Evolutionary conservation across 2,113 vertebrate genomes (phyloP).

Genomic region (Amphiprion ocellaris): DNA sequence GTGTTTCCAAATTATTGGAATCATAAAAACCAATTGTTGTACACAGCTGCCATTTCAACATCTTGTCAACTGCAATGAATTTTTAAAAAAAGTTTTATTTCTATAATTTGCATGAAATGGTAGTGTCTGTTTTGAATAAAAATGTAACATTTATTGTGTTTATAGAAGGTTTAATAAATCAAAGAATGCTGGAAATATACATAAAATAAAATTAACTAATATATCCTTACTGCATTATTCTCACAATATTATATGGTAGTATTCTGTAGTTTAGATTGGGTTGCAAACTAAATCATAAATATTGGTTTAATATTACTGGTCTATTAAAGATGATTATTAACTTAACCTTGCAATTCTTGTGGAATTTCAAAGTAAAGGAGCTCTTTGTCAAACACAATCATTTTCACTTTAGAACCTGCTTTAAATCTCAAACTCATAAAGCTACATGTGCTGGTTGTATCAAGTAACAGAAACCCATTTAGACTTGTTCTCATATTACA

Average conservation of each 20-base stretch:
- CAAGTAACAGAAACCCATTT: conserved; percentile 23
- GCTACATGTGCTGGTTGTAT: neutral
- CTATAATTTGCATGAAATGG: neutral
- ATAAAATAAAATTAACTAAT: too few species aligned
- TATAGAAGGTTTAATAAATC: too few species aligned
- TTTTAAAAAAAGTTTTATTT: neutral
- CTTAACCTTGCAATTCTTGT: neutral
- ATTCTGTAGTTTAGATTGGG: neutral
- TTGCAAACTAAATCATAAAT: conserved; percentile 12
- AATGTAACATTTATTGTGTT: too few species aligned
- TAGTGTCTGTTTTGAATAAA: too few species aligned
- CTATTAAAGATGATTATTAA: conserved; percentile 11
- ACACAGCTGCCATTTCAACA: neutral
- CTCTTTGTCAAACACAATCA: conserved; percentile 4
- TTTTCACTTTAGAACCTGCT: conserved; percentile 5
- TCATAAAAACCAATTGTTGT: conserved; percentile 17
- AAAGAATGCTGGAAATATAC: too few species aligned
- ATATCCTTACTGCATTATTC: neutral
- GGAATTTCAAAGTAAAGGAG: neutral
- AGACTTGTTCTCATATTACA: conserved; percentile 3
- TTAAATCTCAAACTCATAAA: conserved; percentile 21
- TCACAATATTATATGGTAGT: neutral
- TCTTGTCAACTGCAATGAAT: neutral
- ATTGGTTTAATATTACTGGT: conserved; percentile 1
- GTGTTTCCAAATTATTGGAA: conserved; percentile 25